These are phyloP conservation scores for Orbicella faveolata DNA, from an alignment of 64 coral and sea anemone species.

Conservation along the genomic window DNA sequence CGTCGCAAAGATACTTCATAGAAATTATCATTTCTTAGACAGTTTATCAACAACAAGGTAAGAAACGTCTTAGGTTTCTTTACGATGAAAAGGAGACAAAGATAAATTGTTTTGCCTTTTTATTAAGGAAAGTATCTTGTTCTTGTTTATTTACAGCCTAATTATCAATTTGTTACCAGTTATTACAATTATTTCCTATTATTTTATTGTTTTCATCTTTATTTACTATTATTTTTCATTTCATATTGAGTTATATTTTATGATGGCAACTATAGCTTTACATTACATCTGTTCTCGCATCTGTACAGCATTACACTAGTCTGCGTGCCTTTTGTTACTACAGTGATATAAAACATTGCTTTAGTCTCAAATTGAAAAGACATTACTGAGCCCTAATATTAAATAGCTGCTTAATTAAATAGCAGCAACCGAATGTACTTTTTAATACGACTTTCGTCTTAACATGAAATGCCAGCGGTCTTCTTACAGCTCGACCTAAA, in stretches of 20 bases:
- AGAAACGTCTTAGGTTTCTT: background rate
- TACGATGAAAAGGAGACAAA: background rate
- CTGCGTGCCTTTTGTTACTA: too few species aligned
- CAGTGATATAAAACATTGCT: too few species aligned
- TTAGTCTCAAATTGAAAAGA: too few species aligned
- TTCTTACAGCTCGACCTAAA: too few species aligned
- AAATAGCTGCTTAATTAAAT: too few species aligned
- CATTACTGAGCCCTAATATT: too few species aligned
- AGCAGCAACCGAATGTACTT: too few species aligned
- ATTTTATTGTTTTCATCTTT: background rate
- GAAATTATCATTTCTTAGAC: background rate
- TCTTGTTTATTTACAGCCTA: background rate
- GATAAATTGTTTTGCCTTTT: background rate
- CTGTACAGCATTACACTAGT: too few species aligned
- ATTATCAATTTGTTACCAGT: background rate
- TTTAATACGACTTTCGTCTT: too few species aligned
- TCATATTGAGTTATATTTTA: background rate
- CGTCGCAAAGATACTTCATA: background rate
- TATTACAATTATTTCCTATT: background rate
- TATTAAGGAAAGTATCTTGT: conserved; percentile 16
- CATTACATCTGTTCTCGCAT: too few species aligned
- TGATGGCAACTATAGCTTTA: too few species aligned
- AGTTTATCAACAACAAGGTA: background rate
- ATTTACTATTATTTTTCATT: background rate
- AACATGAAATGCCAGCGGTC: too few species aligned